Base-by-base conservation (phyloP, 2,888 invertebrate species). In the Nineta flava region DNA sequence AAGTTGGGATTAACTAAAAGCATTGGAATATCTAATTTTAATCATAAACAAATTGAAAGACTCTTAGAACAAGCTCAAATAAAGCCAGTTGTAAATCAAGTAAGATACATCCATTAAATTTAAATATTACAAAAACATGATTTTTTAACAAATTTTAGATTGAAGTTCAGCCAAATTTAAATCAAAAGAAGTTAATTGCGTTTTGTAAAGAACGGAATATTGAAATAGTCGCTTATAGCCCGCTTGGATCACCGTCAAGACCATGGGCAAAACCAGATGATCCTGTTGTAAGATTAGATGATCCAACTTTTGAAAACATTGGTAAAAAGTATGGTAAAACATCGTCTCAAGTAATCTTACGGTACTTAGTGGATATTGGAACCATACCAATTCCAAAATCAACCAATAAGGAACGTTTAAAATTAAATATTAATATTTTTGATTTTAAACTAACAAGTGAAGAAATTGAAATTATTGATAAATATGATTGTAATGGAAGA, bases 21-120 rank as follows among this genome's bases (percentile, higher is more conserved):
- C 52, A 83, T 87, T 55, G 87, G 86, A 1, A 62, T 86, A 10
- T 84, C 84, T 42, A 87, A 87, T 63, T 87, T 87, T 60, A 86
- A 83, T 62, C 76, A 73, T 4, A 68, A 77, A 55, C 86, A 87
- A 63, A 63, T 86, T 48, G 67, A 74, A 17, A 70, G 80, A 49
- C 59, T 87, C 31, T 54, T 84, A 42, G 68, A 73, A 9, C 67
- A 65, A 48, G 73, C 75, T 45, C 70, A 60, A 19, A 71, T 80
- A 49, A 75, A 74, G 57, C 81, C 81, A 9, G 76, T 75, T 9
- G 70, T 69, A 32, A 77, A 77, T 60, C 78, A 80, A 68, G 83
- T 73, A 58, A 54, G 26, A 6, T 3, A 19, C 19, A 19, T 19
- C 19, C 19, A 19, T 19, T 5, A 19, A 5, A 3, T 2, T 3